Percentiles rank a stretch among this genome's conserved stretches.
phyloP scores from a whole-genome alignment of 2,888 invertebrate species.

The Hypsopygia costalis region DNA sequence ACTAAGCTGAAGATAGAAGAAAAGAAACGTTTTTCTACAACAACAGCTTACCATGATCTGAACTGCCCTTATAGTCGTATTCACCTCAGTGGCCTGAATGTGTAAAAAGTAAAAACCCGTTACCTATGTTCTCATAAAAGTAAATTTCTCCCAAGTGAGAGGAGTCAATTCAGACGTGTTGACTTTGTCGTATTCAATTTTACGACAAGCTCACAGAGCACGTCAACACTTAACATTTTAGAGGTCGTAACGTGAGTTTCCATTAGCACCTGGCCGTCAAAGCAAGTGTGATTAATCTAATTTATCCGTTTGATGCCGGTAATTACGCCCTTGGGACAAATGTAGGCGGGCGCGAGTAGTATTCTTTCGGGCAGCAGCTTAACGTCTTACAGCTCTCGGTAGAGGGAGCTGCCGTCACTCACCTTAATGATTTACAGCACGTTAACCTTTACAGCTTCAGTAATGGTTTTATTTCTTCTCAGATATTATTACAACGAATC shows the following conservation, averaged over 20 bases:
- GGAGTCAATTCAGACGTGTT: conserved; percentile 14
- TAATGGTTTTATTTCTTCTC: conserved; percentile 15
- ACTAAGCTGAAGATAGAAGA: no score
- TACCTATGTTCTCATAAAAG: no score
- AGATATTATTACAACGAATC: conserved; percentile 9
- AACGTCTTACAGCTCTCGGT: conserved; percentile 22
- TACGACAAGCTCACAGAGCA: conserved; percentile 31
- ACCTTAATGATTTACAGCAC: conserved; percentile 48
- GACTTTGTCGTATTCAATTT: conserved; percentile 33
- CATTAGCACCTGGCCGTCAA: conserved; percentile 64
- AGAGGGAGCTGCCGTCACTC: conserved; percentile 29
- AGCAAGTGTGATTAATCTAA: conserved; percentile 66
- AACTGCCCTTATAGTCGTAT: no score
- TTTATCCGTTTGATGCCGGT: conserved; percentile 59
- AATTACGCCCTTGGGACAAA: conserved; percentile 51
- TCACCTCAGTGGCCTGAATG: no score
- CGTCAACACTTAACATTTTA: conserved; percentile 43
- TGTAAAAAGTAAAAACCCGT: no score
- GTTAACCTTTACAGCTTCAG: conserved; percentile 35
- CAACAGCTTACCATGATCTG: no score
- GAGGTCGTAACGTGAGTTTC: conserved; percentile 50
- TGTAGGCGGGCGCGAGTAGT: conserved; percentile 31
- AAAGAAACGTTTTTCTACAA: no score
- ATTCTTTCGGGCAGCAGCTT: conserved; percentile 36
- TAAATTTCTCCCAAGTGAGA: neutral